Evolutionary conservation across 2,797 vertebrate genomes (phyloP).

Genomic region (Heliangelus exortis): DNA sequence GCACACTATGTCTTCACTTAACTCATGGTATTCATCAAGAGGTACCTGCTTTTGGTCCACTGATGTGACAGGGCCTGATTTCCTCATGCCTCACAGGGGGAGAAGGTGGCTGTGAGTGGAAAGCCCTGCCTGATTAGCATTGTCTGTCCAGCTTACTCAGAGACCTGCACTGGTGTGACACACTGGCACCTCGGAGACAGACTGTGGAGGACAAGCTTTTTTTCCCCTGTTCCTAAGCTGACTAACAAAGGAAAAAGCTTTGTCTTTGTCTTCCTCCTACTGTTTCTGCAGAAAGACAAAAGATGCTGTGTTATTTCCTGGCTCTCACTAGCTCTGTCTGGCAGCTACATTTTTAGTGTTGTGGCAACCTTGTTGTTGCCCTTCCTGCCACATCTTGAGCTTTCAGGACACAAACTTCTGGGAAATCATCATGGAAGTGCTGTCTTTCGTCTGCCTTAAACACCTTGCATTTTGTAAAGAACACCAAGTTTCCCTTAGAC

Average conservation of each 20-base stretch:
- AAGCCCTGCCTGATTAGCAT: not conserved
- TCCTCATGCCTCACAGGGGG: not conserved
- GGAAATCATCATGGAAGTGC: not conserved
- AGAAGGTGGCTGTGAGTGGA: not conserved
- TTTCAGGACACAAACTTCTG: not conserved
- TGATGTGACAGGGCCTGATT: not conserved
- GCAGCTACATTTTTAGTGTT: not conserved
- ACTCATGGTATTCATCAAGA: not conserved
- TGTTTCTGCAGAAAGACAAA: not conserved
- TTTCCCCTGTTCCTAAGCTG: not conserved
- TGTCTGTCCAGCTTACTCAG: not conserved
- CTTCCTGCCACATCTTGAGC: not conserved
- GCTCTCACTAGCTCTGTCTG: not conserved
- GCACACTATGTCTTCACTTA: not conserved
- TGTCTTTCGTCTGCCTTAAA: not conserved
- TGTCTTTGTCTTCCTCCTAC: not conserved
- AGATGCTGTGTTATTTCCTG: not conserved
- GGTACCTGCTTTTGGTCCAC: not conserved
- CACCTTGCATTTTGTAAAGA: not conserved
- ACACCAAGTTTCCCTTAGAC: not conserved
- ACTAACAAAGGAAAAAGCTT: not conserved
- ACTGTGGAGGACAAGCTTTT: not conserved
- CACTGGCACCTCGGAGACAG: not conserved
- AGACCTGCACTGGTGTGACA: not conserved
- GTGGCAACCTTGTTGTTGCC: not conserved